Evolutionary conservation across 2,113 vertebrate species (phyloP).

Genomic region (Epinephelus cyanopodus): DNA sequence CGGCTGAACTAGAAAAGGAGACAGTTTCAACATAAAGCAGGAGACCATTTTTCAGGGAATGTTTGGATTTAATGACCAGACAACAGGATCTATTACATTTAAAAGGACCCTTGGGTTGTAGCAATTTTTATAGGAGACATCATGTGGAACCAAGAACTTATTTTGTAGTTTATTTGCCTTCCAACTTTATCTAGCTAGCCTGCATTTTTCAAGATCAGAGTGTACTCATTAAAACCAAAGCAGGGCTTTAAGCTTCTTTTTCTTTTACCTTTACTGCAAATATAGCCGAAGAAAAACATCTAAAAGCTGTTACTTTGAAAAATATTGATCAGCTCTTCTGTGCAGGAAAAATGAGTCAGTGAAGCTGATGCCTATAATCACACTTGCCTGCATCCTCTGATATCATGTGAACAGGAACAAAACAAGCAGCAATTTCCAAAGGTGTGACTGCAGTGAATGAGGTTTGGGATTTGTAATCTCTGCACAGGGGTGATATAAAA

Average conservation of each 20-base stretch:
- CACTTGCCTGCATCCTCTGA: neutral
- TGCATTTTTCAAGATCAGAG: neutral
- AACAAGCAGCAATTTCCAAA: neutral
- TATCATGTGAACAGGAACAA: neutral
- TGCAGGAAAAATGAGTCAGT: neutral
- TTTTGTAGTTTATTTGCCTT: neutral
- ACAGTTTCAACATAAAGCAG: neutral
- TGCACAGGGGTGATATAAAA: neutral
- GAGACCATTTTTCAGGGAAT: conserved; percentile 9
- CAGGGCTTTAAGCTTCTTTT: neutral
- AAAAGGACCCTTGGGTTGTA: neutral
- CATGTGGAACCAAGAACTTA: neutral
- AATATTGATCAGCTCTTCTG: neutral
- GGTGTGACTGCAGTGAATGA: neutral
- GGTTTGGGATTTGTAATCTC: neutral
- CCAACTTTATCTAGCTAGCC: neutral
- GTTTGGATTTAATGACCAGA: neutral
- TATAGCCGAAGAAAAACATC: neutral
- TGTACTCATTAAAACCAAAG: neutral
- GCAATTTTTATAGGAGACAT: neutral
- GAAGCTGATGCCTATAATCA: neutral
- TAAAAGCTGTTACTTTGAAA: neutral
- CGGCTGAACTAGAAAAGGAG: neutral
- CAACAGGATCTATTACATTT: neutral
- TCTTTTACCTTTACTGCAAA: neutral